phyloP scores from a whole-genome alignment of 2,888 invertebrate species.

The Biston betularia region DNA sequence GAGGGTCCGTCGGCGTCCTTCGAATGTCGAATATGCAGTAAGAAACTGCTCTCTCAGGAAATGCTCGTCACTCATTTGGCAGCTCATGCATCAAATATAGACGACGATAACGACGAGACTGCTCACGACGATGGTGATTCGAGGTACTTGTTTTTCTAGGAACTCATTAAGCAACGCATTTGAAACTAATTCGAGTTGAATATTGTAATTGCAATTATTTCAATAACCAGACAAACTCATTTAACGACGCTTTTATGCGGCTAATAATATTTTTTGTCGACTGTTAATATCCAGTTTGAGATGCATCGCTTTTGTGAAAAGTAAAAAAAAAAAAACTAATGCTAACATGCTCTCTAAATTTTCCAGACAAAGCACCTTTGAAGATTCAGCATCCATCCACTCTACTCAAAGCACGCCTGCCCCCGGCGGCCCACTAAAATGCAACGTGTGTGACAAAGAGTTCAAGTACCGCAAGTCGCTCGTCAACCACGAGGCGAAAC shows the following conservation, averaged over 20 bases:
- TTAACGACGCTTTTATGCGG: too few relatives aligned
- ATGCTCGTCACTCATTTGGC: slow-evolving; percentile 74
- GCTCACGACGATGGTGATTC: slow-evolving; percentile 61
- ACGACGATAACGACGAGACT: slow-evolving; percentile 56
- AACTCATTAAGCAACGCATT: background rate
- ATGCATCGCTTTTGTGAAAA: background rate
- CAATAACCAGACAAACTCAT: background rate
- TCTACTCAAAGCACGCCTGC: slow-evolving; percentile 57
- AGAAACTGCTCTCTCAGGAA: slow-evolving; percentile 69
- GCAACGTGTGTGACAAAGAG: slow-evolving; percentile 69
- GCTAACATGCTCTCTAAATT: background rate
- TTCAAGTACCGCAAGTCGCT: slow-evolving; percentile 76
- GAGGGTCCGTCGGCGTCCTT: slow-evolving; percentile 40
- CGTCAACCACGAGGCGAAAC: slow-evolving; percentile 58
- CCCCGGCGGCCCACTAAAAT: slow-evolving; percentile 56
- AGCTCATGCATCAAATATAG: slow-evolving; percentile 73
- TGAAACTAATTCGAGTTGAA: background rate
- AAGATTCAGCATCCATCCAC: slow-evolving; percentile 63
- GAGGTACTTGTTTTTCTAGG: slow-evolving; percentile 53
- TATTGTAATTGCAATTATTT: background rate
- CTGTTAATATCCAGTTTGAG: background rate
- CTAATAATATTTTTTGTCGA: background rate
- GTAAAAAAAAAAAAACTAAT: background rate
- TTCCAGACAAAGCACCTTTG: slow-evolving; percentile 67
- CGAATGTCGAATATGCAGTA: slow-evolving; percentile 75